A percentile compares a stretch with the other conserved stretches of the same genome.
Conservation (phyloP, 1,140 invertebrate species). For the Drosophila prosaltans region DNA sequence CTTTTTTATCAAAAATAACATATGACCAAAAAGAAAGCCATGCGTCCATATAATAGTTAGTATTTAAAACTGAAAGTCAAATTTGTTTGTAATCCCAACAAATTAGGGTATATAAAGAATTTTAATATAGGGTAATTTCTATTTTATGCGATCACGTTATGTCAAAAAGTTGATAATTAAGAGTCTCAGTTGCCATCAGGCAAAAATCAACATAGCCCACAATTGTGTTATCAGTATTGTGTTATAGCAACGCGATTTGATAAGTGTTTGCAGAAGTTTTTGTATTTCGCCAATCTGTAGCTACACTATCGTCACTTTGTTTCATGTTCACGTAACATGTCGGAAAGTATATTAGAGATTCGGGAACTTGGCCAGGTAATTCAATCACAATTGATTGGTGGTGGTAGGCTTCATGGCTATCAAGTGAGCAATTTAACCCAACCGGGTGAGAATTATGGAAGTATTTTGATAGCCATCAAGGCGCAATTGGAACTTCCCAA, state of each 20-base stretch:
- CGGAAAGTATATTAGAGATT: slow-evolving; percentile 50
- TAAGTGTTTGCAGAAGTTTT: background rate
- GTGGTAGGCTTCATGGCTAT: slow-evolving; percentile 39
- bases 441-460: slow-evolving; percentile 86
- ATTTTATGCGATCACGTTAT: background rate
- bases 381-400: slow-evolving; percentile 43
- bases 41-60: background rate
- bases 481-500: slow-evolving; percentile 29
- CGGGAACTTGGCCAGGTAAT: slow-evolving; percentile 46
- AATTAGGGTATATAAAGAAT: background rate
- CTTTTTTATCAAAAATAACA: no score
- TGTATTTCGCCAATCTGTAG: background rate
- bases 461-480: slow-evolving; percentile 84
- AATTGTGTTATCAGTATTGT: background rate
- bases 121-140: slow-evolving; percentile 4
- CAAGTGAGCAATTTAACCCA: slow-evolving; percentile 80
- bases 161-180: background rate
- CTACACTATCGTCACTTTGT: slow-evolving; percentile 9
- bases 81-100: background rate
- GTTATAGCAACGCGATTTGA: slow-evolving; percentile 1
- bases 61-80: background rate
- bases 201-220: background rate
- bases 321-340: slow-evolving; percentile 37
- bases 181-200: background rate
- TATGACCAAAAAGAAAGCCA: no score